These are phyloP conservation scores for Sesamia inferens DNA, from an alignment of 2,888 invertebrate genomes.

Conservation along the genomic window DNA sequence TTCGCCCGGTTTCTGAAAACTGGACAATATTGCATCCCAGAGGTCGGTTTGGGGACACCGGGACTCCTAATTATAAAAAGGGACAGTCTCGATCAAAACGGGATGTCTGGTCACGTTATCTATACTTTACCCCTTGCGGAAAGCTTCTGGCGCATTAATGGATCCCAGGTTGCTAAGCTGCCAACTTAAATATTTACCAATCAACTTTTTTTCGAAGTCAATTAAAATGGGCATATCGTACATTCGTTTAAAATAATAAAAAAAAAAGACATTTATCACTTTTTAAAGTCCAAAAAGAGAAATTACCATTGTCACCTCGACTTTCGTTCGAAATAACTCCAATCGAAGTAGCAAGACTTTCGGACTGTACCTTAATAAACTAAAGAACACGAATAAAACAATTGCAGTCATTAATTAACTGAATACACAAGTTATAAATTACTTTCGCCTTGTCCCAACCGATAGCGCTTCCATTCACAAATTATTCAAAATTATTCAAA, in stretches of 20 bases:
- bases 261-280: background rate
- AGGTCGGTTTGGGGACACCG: too few relatives aligned
- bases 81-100: too few relatives aligned
- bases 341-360: slow-evolving; percentile 55
- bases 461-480: slow-evolving; percentile 82
- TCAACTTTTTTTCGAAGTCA: background rate
- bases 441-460: slow-evolving; percentile 71
- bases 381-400: slow-evolving; percentile 72
- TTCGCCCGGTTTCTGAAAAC: too few relatives aligned
- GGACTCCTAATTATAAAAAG: too few relatives aligned
- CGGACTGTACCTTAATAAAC: slow-evolving; percentile 67
- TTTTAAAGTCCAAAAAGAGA: slow-evolving; percentile 13
- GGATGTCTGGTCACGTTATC: too few relatives aligned
- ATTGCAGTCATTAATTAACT: slow-evolving; percentile 80
- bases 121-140: background rate
- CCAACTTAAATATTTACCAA: background rate
- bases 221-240: background rate
- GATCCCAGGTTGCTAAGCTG: background rate
- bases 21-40: too few relatives aligned
- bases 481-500: slow-evolving; percentile 83
- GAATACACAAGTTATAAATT: slow-evolving; percentile 80
- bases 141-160: background rate
- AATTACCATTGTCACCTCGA: slow-evolving; percentile 39
- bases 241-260: background rate
- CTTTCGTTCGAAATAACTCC: slow-evolving; percentile 62